phyloP scores from a whole-genome alignment of 23 tunicate species.

The Aplidium turbinatum region DNA sequence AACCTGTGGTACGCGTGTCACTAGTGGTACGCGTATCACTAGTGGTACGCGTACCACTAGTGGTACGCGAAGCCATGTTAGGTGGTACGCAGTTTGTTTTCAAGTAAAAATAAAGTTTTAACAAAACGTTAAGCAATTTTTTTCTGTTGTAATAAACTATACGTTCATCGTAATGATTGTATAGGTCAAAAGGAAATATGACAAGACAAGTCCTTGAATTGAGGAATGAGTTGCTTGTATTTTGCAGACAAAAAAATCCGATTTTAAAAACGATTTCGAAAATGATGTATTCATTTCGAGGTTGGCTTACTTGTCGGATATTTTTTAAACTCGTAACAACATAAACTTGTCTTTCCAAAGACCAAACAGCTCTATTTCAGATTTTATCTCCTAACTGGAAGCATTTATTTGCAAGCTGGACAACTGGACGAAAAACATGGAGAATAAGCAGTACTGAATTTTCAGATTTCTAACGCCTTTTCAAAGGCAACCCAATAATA shows the following conservation, averaged over 20 bases:
- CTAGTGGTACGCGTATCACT: too few relatives aligned
- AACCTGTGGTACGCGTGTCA: too few relatives aligned
- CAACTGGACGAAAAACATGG: background rate
- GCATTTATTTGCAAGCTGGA: background rate
- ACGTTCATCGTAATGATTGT: too few relatives aligned
- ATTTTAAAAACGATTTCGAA: background rate
- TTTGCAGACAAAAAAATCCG: background rate
- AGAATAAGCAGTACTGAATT: background rate
- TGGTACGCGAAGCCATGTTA: too few relatives aligned
- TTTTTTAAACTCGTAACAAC: constrained; percentile 3
- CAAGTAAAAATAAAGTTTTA: too few relatives aligned
- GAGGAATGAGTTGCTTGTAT: background rate
- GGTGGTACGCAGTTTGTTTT: too few relatives aligned
- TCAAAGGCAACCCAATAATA: constrained; percentile 25
- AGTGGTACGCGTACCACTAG: too few relatives aligned
- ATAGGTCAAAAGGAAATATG: constrained; percentile 7
- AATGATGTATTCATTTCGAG: background rate
- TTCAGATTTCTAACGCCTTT: constrained; percentile 17
- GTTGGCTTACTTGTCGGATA: background rate
- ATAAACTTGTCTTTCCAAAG: constrained; percentile 1
- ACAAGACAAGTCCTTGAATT: background rate
- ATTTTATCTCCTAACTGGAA: background rate
- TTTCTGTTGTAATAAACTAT: too few relatives aligned
- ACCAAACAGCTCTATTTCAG: constrained; percentile 2
- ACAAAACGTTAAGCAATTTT: too few relatives aligned